A percentile compares a stretch with the other conserved stretches of the same genome.
These are phyloP conservation scores for Meganola albula DNA, from an alignment of 2,888 invertebrate species.

Conservation along the genomic window DNA sequence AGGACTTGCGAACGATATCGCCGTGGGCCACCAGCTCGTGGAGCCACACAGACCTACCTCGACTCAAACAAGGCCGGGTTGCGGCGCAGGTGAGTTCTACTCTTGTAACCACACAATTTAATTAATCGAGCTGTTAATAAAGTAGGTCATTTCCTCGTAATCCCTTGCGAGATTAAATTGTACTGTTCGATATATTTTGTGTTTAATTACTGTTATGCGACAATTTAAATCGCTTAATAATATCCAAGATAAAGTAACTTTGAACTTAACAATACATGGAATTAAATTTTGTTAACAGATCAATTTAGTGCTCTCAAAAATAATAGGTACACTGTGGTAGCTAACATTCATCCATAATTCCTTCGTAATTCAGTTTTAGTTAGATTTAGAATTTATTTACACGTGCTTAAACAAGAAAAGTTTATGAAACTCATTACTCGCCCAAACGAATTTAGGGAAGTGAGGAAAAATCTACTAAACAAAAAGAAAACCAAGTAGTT, in stretches of 20 bases:
- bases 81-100: constrained; percentile 51
- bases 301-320: no score
- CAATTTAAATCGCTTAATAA: no score
- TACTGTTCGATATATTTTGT: no score
- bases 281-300: no score
- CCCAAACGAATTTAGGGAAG: not conserved
- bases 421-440: not conserved
- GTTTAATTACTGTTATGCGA: no score
- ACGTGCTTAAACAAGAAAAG: not conserved
- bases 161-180: constrained; percentile 25
- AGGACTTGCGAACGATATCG: constrained; percentile 81
- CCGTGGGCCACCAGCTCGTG: constrained; percentile 87
- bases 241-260: no score
- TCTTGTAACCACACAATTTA: constrained; percentile 24
- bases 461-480: no score
- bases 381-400: no score
- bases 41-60: constrained; percentile 87
- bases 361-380: no score
- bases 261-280: no score
- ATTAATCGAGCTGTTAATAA: constrained; percentile 28
- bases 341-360: no score
- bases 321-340: no score
- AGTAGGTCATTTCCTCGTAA: constrained; percentile 25
- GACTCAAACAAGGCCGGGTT: constrained; percentile 84
- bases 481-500: constrained; percentile 4